A percentile compares a stretch with the other conserved stretches of the same genome.
These are phyloP conservation scores for Andrena bucephala DNA, from an alignment of 2,888 invertebrate genomes.

Conservation along the genomic window DNA sequence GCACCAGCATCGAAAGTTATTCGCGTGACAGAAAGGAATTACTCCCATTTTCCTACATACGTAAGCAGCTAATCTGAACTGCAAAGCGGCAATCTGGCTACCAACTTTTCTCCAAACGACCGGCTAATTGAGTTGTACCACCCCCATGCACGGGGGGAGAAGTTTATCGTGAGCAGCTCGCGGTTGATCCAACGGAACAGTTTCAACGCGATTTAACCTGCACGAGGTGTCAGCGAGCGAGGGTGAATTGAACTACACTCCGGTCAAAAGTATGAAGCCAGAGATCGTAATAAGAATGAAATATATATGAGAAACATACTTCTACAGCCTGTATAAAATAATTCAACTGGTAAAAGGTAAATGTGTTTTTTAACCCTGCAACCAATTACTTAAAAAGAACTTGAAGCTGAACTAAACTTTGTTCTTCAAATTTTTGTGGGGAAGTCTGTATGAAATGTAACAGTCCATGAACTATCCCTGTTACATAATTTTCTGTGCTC, in stretches of 20 bases:
- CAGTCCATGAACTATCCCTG: not conserved
- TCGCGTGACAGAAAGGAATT: constrained; percentile 59
- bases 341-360: too few species aligned
- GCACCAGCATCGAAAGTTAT: constrained; percentile 25
- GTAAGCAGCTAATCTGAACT: constrained; percentile 58
- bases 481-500: not conserved
- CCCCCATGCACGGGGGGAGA: constrained; percentile 37
- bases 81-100: constrained; percentile 57
- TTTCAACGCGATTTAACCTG: constrained; percentile 51
- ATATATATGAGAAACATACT: not conserved
- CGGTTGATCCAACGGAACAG: constrained; percentile 49
- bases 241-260: not conserved
- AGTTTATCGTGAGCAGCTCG: constrained; percentile 52
- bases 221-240: constrained; percentile 1
- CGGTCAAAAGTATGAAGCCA: not conserved
- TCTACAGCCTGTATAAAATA: not conserved
- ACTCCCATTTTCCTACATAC: constrained; percentile 41
- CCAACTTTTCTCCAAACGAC: constrained; percentile 54
- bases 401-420: too few species aligned
- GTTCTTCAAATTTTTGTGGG: too few species aligned
- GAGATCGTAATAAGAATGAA: not conserved
- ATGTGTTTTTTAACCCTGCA: too few species aligned
- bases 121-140: constrained; percentile 56
- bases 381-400: too few species aligned
- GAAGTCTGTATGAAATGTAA: too few species aligned